These are phyloP conservation scores for Xenopus borealis DNA, from an alignment of 2,113 vertebrate species.

Conservation along the genomic window DNA sequence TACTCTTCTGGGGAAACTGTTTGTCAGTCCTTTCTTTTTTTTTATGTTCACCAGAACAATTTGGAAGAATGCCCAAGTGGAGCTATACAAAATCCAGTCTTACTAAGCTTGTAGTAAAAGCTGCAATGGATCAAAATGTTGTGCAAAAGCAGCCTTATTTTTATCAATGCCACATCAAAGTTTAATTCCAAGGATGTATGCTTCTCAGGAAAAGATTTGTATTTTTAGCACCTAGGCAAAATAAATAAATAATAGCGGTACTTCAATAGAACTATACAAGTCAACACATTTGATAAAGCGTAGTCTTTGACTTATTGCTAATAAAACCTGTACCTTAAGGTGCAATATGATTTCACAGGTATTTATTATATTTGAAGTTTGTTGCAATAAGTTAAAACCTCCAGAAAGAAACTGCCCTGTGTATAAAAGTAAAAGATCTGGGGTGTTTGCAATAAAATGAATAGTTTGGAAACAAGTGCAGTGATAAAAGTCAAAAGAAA, in stretches of 20 bases:
- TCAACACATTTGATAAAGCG: conserved; percentile 41
- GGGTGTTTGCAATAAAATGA: conserved; percentile 12
- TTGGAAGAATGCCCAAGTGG: conserved; percentile 23
- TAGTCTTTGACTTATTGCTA: conserved; percentile 40
- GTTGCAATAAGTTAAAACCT: conserved; percentile 41
- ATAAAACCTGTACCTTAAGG: conserved; percentile 41
- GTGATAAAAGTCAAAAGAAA: conserved; percentile 14
- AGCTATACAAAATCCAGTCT: conserved; percentile 27
- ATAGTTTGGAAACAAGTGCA: conserved; percentile 16
- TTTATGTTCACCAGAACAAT: not conserved
- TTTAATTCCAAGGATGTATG: conserved; percentile 42
- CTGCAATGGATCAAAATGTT: conserved; percentile 39
- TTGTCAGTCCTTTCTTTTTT: too few relatives aligned
- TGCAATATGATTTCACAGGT: conserved; percentile 33
- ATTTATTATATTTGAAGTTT: conserved; percentile 42
- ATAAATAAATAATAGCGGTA: conserved; percentile 19
- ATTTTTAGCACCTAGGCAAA: conserved; percentile 28
- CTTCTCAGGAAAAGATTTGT: conserved; percentile 41
- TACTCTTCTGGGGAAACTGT: too few relatives aligned
- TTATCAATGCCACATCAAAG: conserved; percentile 39
- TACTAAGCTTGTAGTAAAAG: conserved; percentile 40
- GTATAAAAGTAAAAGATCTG: conserved; percentile 26
- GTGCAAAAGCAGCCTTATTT: conserved; percentile 21
- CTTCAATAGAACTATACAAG: conserved; percentile 43
- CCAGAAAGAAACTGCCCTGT: conserved; percentile 23